Evolutionary conservation across 2,888 invertebrate species (phyloP), one percentile per base, ranked within the genome.

Genomic region (Trichogramma dendrolimi): DNA sequence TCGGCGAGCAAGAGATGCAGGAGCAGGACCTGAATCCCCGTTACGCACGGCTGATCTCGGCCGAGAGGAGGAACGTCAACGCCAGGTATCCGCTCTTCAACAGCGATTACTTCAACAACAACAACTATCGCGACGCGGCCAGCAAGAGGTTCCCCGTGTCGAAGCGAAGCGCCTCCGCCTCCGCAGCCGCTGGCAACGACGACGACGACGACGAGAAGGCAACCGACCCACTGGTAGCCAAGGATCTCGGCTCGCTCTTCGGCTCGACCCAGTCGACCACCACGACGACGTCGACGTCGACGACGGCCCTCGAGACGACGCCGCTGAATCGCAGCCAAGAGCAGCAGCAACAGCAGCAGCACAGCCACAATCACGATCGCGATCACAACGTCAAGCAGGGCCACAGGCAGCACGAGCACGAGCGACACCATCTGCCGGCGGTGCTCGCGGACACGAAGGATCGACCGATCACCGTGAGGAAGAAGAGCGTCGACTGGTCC

Each of bases 401-500:
- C 65, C 60, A 58, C 8, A 52, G 67, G 11, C 77, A 77, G 43
- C 63, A 60, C 75, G 76, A 1, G 74, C 80, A n/a, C 80, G 46
- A 80, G 78, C 63, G 59, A 4, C 60, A 11, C 27, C 61, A 11
- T 55, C 10, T 61, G 39, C 54, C 63, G 27, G n/a, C 8, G n/a
- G n/a, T 46, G 8, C 46, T 10, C 46, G 10, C 46, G 3, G 14
- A 50, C 50, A 52, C 74, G 27, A 67, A 73, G 38, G 82, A 83
- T 43, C 83, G 82, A 68, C 80, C 82, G 6, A 81, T 84, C 48
- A 81, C 81, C 40, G 77, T 90, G 6, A 86, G 87, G 66, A 92
- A 92, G 79, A 93, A 92, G 76, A 90, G 90, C 1, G 85, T 93
- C 63, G 88, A 92, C 72, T 94, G 92, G 93, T 89, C 91, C 0